phyloP scores from a whole-genome alignment of 2,888 invertebrate species.

The Phanerotoma sp. region DNA sequence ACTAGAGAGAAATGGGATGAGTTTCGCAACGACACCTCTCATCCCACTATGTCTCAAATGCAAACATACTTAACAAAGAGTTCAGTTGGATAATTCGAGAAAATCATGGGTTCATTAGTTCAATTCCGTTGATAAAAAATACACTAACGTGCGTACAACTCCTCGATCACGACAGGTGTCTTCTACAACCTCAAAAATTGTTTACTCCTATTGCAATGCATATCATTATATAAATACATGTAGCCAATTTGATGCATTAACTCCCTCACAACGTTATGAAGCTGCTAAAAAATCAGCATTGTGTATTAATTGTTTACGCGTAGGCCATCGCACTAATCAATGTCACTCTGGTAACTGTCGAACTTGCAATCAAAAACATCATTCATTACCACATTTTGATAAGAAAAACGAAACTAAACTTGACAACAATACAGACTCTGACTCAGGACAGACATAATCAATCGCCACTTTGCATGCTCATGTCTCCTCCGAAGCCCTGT shows the following conservation, averaged over 20 bases:
- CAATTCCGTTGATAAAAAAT: not conserved
- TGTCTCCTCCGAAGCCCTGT: conserved; percentile 17
- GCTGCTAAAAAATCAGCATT: not conserved
- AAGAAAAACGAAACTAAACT: not conserved
- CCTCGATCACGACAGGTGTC: no score
- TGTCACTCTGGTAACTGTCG: not conserved
- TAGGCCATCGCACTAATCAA: not conserved
- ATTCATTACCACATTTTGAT: not conserved
- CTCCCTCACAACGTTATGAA: not conserved
- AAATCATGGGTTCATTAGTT: not conserved
- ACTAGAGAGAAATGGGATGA: conserved; percentile 13
- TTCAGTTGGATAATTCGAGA: not conserved
- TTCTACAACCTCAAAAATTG: no score
- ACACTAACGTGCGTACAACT: no score
- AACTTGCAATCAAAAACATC: not conserved
- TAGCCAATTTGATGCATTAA: not conserved
- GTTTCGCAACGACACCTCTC: not conserved
- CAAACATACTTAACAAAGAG: not conserved
- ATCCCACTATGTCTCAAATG: not conserved
- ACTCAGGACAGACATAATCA: not conserved
- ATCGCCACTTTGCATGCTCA: not conserved
- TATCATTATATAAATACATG: not conserved
- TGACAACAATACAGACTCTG: not conserved
- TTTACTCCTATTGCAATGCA: not conserved
- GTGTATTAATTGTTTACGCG: not conserved